These are phyloP conservation scores for Drosophila elegans DNA, from an alignment of 1,140 invertebrate species.

Conservation along the genomic window DNA sequence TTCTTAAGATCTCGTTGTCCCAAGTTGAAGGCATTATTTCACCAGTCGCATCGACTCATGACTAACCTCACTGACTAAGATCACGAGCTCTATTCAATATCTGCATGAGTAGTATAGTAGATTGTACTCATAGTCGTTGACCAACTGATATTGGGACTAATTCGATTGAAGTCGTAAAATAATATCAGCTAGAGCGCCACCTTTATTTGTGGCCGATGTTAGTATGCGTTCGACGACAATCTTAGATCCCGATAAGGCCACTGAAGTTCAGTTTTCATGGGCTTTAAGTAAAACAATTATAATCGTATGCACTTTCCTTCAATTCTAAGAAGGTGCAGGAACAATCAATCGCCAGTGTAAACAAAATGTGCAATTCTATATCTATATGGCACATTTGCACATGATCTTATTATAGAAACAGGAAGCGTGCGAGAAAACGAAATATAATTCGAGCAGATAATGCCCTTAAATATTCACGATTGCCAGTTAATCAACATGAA, in stretches of 20 bases:
- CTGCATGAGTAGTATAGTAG: not conserved
- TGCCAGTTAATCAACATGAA: conserved; percentile 35
- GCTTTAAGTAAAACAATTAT: conserved; percentile 18
- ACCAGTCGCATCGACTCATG: conserved; percentile 16
- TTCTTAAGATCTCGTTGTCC: not conserved
- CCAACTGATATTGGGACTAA: conserved; percentile 24
- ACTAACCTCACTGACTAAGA: conserved; percentile 19
- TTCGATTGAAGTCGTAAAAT: conserved; percentile 38
- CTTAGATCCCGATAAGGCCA: conserved; percentile 38
- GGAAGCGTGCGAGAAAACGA: conserved; percentile 24
- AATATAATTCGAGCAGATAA: conserved; percentile 35
- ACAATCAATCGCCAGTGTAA: not conserved
- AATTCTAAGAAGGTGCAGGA: not conserved
- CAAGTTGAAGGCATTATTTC: not conserved
- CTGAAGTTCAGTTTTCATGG: not conserved
- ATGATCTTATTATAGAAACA: conserved; percentile 34
- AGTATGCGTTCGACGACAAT: conserved; percentile 9
- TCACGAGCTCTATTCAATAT: conserved; percentile 33
- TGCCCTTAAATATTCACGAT: conserved; percentile 34
- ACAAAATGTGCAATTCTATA: conserved; percentile 4
- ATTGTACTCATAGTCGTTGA: not conserved
- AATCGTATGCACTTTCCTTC: conserved; percentile 20
- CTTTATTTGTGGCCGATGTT: not conserved
- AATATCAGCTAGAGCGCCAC: conserved; percentile 44
- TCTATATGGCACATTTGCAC: conserved; percentile 1